Evolutionary conservation across 1,140 invertebrate species (phyloP).

Genomic region (Drosophila subobscura): DNA sequence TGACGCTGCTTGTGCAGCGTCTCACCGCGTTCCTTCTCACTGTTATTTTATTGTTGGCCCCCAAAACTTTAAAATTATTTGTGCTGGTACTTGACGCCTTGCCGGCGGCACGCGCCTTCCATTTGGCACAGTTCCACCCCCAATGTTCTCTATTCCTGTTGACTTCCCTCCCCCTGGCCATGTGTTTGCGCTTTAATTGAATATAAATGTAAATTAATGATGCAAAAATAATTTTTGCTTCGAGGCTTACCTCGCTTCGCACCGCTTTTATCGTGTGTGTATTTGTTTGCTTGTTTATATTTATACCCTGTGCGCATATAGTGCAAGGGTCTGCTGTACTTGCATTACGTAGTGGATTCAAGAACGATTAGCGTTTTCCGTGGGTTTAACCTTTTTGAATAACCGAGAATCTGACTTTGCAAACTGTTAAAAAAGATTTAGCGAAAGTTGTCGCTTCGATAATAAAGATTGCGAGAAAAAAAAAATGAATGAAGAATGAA

Average conservation of each 20-base stretch:
- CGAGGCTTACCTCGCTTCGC: constrained; percentile 57
- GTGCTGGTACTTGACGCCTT: constrained; percentile 33
- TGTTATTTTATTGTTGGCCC: background rate
- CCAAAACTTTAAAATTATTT: constrained; percentile 1
- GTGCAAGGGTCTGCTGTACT: no score
- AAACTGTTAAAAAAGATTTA: no score
- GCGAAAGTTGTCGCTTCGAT: no score
- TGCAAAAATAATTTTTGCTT: constrained; percentile 82
- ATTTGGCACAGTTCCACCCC: constrained; percentile 18
- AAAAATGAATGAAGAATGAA: no score
- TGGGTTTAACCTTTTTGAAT: no score
- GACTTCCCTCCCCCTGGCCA: constrained; percentile 28
- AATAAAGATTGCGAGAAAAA: constrained; percentile 23
- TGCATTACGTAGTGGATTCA: no score
- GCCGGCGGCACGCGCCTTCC: constrained; percentile 51
- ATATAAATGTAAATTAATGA: constrained; percentile 83
- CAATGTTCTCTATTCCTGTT: constrained; percentile 3
- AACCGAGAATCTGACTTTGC: no score
- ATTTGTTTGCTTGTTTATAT: constrained; percentile 47
- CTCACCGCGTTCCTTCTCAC: background rate
- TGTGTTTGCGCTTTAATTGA: constrained; percentile 81
- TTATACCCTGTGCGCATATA: background rate
- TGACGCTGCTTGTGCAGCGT: no score
- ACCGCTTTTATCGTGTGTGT: constrained; percentile 23
- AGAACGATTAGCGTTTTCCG: no score